Evolutionary conservation across 2,113 vertebrate genomes (phyloP).

Genomic region (Nibea albiflora): DNA sequence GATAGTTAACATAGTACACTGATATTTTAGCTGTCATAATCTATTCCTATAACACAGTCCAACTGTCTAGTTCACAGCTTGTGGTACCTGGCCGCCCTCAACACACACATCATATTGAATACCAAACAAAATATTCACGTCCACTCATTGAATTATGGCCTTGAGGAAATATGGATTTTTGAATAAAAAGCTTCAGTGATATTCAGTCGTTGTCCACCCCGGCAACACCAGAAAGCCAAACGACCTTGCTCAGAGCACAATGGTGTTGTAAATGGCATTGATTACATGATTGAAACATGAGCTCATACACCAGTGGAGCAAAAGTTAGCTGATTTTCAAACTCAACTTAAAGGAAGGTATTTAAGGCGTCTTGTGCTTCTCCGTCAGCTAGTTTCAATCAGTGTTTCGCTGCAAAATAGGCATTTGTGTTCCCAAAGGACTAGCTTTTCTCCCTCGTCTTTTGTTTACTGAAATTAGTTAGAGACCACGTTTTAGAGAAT

Average conservation of each 20-base stretch:
- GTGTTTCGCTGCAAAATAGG: neutral
- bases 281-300: slow-evolving; percentile 75
- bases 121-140: slow-evolving; percentile 17
- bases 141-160: neutral
- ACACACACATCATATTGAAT: slow-evolving; percentile 13
- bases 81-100: neutral
- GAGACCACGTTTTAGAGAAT: neutral
- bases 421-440: neutral
- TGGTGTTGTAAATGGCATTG: slow-evolving; percentile 55
- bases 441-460: neutral
- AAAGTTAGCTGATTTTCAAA: slow-evolving; percentile 34
- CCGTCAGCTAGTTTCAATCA: slow-evolving; percentile 1
- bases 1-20: neutral
- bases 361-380: neutral
- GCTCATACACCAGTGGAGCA: slow-evolving; percentile 1
- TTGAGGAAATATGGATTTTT: slow-evolving; percentile 28
- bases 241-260: slow-evolving; percentile 20
- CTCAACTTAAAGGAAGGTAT: neutral
- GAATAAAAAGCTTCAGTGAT: slow-evolving; percentile 22
- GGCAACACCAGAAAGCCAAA: neutral
- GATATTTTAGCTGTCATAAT: neutral
- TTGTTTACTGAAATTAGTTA: slow-evolving; percentile 5
- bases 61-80: neutral
- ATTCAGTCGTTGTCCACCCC: slow-evolving; percentile 11
- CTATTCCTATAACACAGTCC: neutral